Conservation (phyloP, 2,113 vertebrate genomes). For the Ptychochromis oligacanthus region DNA sequence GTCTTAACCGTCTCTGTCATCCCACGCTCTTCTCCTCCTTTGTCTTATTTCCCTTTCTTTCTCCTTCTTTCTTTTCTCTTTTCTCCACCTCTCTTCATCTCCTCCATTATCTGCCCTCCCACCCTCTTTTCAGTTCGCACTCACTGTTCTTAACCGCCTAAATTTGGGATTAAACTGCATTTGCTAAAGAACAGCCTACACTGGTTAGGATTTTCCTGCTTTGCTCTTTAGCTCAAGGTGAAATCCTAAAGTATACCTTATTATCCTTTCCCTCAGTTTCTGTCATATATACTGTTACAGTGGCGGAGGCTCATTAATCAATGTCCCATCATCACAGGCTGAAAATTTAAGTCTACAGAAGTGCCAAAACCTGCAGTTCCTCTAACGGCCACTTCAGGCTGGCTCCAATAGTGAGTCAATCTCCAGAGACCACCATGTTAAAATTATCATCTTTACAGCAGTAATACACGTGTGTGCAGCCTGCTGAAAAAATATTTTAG, state of each 20-base stretch:
- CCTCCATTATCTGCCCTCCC: background rate
- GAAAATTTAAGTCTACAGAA: background rate
- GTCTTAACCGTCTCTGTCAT: constrained; percentile 7
- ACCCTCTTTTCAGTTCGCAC: background rate
- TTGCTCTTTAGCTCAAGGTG: background rate
- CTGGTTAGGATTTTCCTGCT: background rate
- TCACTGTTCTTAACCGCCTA: too few relatives aligned
- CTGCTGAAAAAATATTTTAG: too few relatives aligned
- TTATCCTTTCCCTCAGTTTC: background rate
- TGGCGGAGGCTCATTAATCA: background rate
- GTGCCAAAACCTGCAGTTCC: background rate
- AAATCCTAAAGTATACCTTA: background rate
- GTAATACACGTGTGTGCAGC: background rate
- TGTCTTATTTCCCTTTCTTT: background rate
- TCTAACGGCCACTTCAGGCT: background rate
- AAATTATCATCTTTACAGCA: background rate
- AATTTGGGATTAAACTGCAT: background rate
- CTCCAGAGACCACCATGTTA: background rate
- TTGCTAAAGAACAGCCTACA: background rate
- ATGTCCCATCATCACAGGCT: background rate
- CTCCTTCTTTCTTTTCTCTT: accelerated
- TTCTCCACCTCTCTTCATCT: background rate
- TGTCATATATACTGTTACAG: background rate
- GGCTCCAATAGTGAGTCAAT: background rate
- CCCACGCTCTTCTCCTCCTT: constrained; percentile 32